A percentile compares a stretch with the other conserved stretches of the same genome.
Conservation (phyloP, 2,888 invertebrate species). For the Meghimatium bilineatum region DNA sequence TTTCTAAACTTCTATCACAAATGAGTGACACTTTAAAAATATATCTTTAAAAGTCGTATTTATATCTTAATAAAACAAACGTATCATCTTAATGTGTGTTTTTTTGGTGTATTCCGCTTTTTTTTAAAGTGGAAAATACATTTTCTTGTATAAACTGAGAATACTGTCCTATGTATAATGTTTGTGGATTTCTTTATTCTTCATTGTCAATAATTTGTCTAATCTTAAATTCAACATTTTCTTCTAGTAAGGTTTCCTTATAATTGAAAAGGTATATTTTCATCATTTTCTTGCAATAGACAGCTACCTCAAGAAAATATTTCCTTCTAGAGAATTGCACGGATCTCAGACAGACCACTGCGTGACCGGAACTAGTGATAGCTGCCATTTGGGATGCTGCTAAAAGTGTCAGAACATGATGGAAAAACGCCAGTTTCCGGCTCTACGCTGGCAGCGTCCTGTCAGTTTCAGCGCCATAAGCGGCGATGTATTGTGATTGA, state of each 20-base stretch:
- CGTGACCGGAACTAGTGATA: conserved; percentile 26
- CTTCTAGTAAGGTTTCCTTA: neutral
- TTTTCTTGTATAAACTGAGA: too few species aligned
- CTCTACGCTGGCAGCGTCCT: conserved; percentile 33
- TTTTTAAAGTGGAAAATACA: too few species aligned
- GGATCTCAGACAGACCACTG: neutral
- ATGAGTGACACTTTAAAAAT: too few species aligned
- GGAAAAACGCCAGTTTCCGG: conserved; percentile 37
- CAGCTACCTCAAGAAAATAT: too few species aligned
- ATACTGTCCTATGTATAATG: too few species aligned
- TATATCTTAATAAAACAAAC: too few species aligned
- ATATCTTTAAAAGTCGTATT: too few species aligned
- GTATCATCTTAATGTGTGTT: too few species aligned
- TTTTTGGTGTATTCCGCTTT: too few species aligned
- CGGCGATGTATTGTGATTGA: conserved; percentile 60
- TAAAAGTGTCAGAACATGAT: conserved; percentile 38
- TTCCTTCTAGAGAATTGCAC: neutral
- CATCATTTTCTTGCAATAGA: neutral
- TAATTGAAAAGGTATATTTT: neutral
- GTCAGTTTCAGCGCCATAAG: conserved; percentile 57
- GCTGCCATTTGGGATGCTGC: conserved; percentile 29
- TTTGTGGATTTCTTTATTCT: too few species aligned
- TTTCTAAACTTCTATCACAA: too few species aligned
- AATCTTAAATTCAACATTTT: neutral
- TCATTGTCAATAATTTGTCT: too few species aligned